A percentile compares a stretch with the other conserved stretches of the same genome.
Evolutionary conservation across 2,797 vertebrate species (phyloP).

Genomic region (Gymnoscopelus microlampas): DNA sequence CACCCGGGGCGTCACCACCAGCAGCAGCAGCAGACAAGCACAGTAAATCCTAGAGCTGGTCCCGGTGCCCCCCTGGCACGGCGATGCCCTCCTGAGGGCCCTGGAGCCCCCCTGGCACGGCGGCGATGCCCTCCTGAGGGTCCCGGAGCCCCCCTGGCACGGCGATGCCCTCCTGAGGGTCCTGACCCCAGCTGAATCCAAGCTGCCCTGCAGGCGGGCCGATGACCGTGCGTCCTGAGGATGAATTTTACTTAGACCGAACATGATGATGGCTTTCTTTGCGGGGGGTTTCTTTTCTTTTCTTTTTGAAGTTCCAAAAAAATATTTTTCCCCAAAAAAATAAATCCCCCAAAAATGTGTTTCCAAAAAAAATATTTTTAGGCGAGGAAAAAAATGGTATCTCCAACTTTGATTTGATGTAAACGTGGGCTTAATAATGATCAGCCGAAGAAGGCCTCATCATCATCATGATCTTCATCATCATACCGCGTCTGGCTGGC

Average conservation of each 20-base stretch:
- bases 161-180: conserved; percentile 25
- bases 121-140: conserved; percentile 45
- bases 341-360: too few relatives aligned
- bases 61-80: conserved; percentile 66
- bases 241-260: conserved; percentile 76
- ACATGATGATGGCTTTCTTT: conserved; percentile 72
- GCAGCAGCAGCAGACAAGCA: conserved; percentile 87
- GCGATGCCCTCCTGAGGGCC: conserved; percentile 39
- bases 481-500: conserved; percentile 20
- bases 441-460: conserved; percentile 38
- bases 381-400: too few relatives aligned
- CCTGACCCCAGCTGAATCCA: conserved; percentile 61
- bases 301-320: too few relatives aligned
- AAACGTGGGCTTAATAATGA: not conserved
- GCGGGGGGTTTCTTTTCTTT: too few relatives aligned
- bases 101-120: conserved; percentile 66
- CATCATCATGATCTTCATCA: conserved; percentile 28
- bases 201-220: conserved; percentile 64
- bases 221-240: conserved; percentile 77
- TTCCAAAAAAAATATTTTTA: too few relatives aligned
- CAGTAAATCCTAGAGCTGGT: conserved; percentile 83
- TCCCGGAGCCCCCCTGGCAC: conserved; percentile 66
- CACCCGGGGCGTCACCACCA: conserved; percentile 90
- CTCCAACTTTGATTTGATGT: not conserved
- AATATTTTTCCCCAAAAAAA: too few relatives aligned